Evolutionary conservation across 2,888 invertebrate genomes (phyloP).

Genomic region (Anodontia alba): DNA sequence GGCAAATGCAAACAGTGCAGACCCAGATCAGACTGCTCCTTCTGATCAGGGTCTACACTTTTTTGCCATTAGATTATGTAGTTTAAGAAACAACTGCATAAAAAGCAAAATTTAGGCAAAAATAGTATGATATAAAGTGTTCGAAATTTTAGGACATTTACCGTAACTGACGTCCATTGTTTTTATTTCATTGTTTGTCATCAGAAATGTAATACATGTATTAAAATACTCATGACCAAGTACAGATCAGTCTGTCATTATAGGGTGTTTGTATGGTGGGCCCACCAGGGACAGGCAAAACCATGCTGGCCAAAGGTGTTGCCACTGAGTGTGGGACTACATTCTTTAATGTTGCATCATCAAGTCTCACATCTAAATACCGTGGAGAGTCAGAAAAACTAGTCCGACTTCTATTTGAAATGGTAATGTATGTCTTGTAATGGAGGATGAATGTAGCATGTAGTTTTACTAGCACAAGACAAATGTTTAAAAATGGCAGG

Average conservation of each 20-base stretch:
- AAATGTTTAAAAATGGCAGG: neutral
- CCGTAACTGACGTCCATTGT: too few relatives aligned
- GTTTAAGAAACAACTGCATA: too few relatives aligned
- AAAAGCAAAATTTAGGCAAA: too few relatives aligned
- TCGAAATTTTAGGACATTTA: too few relatives aligned
- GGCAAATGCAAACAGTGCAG: too few relatives aligned
- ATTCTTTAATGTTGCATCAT: slow-evolving; percentile 94
- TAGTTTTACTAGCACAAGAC: neutral
- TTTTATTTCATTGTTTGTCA: too few relatives aligned
- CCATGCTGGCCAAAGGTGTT: slow-evolving; percentile 86
- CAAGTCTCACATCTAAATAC: slow-evolving; percentile 99
- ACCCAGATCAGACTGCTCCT: too few relatives aligned
- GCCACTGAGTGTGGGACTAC: slow-evolving; percentile 87
- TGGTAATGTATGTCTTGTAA: slow-evolving; percentile 88
- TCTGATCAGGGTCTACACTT: too few relatives aligned
- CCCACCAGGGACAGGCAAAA: slow-evolving; percentile 87
- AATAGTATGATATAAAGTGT: too few relatives aligned
- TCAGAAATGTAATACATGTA: too few relatives aligned
- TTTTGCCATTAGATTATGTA: too few relatives aligned
- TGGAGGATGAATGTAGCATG: neutral
- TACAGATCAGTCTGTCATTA: slow-evolving; percentile 25
- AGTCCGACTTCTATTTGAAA: slow-evolving; percentile 97
- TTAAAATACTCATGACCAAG: too few relatives aligned
- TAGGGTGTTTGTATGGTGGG: slow-evolving; percentile 85
- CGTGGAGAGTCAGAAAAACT: slow-evolving; percentile 99